phyloP scores from a whole-genome alignment of 2,888 invertebrate species.

The Epicampocera succincta region DNA sequence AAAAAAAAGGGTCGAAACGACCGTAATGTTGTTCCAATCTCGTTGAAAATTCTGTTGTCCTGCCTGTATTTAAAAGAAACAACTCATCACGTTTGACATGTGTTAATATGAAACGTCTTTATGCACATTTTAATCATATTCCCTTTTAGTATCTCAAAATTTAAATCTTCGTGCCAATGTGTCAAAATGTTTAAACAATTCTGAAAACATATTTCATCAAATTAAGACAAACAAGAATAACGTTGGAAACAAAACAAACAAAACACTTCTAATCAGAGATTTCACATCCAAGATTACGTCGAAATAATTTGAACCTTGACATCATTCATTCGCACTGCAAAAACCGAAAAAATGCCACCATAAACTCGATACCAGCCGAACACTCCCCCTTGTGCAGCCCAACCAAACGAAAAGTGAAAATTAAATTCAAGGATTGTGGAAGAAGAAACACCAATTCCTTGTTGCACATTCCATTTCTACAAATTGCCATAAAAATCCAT shows the following conservation, averaged over 20 bases:
- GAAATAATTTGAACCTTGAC: conserved; percentile 70
- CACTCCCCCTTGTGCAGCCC: conserved; percentile 13
- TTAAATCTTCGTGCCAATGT: conserved; percentile 62
- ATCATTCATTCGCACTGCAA: conserved; percentile 11
- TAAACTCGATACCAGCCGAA: conserved; percentile 42
- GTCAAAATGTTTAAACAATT: conserved; percentile 62
- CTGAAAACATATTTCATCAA: conserved; percentile 58
- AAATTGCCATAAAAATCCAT: conserved; percentile 80
- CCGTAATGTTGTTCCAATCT: too few relatives aligned
- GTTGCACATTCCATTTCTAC: conserved; percentile 71
- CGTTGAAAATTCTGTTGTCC: too few relatives aligned
- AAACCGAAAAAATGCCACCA: conserved; percentile 43
- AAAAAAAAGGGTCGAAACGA: too few relatives aligned
- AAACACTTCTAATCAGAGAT: conserved; percentile 76
- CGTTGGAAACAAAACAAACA: conserved; percentile 30
- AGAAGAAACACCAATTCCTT: conserved; percentile 51
- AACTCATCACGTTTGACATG: conserved; percentile 1
- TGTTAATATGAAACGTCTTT: conserved; percentile 11
- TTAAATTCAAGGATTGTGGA: conserved; percentile 76
- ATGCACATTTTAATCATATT: not conserved
- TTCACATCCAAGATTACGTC: conserved; percentile 73
- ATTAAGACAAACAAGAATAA: conserved; percentile 41
- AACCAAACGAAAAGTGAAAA: conserved; percentile 70
- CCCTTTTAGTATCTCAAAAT: conserved; percentile 61
- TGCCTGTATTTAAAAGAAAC: too few relatives aligned